A percentile compares a stretch with the other conserved stretches of the same genome.
Evolutionary conservation across 2,113 vertebrate species (phyloP).

Genomic region (Plectropomus leopardus): DNA sequence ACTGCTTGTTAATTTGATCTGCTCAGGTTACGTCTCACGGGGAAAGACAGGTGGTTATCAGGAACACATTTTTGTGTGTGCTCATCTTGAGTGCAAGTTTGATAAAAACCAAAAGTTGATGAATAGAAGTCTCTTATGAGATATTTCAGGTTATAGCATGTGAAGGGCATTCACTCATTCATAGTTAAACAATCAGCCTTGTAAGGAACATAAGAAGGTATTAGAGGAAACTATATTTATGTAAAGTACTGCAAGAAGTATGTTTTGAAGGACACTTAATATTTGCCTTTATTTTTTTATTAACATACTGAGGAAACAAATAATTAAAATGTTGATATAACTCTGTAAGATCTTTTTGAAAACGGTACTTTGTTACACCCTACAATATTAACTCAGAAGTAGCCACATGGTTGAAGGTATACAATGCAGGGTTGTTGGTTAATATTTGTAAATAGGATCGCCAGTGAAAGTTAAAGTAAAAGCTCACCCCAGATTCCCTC

Average conservation of each 20-base stretch:
- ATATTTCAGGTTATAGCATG: neutral
- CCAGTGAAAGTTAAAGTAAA: too few species aligned
- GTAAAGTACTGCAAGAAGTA: neutral
- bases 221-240: neutral
- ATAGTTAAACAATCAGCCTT: neutral
- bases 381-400: too few species aligned
- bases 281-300: neutral
- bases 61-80: conserved; percentile 15
- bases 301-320: neutral
- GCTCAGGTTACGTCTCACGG: conserved; percentile 37
- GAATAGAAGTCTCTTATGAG: neutral
- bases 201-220: neutral
- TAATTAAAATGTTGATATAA: neutral
- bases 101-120: conserved; percentile 12
- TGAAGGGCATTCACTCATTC: neutral
- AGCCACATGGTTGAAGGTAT: too few species aligned
- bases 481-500: too few species aligned
- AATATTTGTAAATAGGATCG: too few species aligned
- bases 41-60: conserved; percentile 24
- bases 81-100: conserved; percentile 22
- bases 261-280: neutral
- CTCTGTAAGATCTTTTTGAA: neutral
- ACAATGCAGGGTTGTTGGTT: too few species aligned
- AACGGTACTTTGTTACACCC: too few species aligned
- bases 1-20: conserved; percentile 63